Base-by-base conservation (phyloP, 2,888 invertebrate genomes). In the Cinara cedri region DNA sequence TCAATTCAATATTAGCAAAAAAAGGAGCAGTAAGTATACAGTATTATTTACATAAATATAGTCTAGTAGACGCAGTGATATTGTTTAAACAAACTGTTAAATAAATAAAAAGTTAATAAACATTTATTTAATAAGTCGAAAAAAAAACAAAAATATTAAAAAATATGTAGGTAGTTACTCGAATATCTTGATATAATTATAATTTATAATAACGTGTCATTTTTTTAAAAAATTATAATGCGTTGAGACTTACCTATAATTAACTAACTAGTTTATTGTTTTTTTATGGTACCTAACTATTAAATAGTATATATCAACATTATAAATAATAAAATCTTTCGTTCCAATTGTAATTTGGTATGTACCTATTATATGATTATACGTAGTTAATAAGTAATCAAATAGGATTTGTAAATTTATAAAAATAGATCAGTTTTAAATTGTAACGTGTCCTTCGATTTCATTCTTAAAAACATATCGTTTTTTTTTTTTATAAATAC, bases 401-500 rank as follows among this genome's bases (percentile, higher is more conserved):
- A 34, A 68, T 26, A 26, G 26, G n/a, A 51, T 68, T 68, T 68
- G 68, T 60, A 16, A n/a, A 71, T 71, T 71, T 71, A 57, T n/a
- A 72, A 62, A 72, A 62, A 63, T 74, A 74, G 51, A 63, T 54
- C 14, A 1, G 63, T 63, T 63, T 63, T 54, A 63, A 63, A 74
- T 63, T 63, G 21, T 21, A 21, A 11, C 46, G 11, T 42, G 62
- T 51, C 72, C 21, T 74, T 74, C 62, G 34, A 51, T 34, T 78
- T 70, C 78, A 78, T 78, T 70, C 70, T 78, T 68, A 70, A 66
- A 78, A 46, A 55, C 60, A 49, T 44, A 26, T 57, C 60, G 68
- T n/a, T n/a, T n/a, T n/a, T n/a, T n/a, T n/a, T 57, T 70, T 57
- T 60, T 76, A 76, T 68, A 76, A 76, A 78, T 70, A 78, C 78